phyloP scores from a whole-genome alignment of 2,113 vertebrate genomes.

The Paradoxurus hermaphroditus region DNA sequence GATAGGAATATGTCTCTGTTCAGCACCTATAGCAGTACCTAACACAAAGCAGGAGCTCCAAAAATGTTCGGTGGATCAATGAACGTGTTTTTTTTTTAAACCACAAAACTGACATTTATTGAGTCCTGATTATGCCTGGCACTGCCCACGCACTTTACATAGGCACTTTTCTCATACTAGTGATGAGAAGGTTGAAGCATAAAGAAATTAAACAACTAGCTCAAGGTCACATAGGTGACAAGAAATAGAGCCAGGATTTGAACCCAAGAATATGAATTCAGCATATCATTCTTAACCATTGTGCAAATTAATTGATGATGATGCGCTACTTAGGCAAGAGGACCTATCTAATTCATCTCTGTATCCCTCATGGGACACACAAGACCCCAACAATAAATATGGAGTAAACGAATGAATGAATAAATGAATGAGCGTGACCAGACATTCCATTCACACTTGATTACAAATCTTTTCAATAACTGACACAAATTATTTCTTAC shows the following conservation, averaged over 20 bases:
- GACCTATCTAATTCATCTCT: not conserved
- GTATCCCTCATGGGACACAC: not conserved
- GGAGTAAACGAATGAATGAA: conserved; percentile 34
- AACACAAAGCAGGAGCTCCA: not conserved
- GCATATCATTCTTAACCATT: not conserved
- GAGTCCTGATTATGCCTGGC: not conserved
- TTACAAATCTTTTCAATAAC: conserved; percentile 55
- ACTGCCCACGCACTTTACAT: not conserved
- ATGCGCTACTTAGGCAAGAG: not conserved
- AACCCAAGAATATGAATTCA: not conserved
- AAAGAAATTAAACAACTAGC: not conserved
- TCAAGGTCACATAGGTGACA: not conserved
- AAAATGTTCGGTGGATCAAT: not conserved
- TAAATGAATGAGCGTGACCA: conserved; percentile 35
- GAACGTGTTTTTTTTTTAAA: not conserved
- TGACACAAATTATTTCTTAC: conserved; percentile 54
- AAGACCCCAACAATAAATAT: not conserved
- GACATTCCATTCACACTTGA: conserved; percentile 41
- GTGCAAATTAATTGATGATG: not conserved
- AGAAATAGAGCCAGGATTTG: not conserved
- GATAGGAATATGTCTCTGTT: not conserved
- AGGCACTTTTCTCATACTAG: not conserved
- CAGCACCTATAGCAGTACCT: not conserved
- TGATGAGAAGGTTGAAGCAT: not conserved
- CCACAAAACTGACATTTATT: not conserved